phyloP scores from a whole-genome alignment of 1,140 invertebrate genomes.

The Armadillidium nasatum region DNA sequence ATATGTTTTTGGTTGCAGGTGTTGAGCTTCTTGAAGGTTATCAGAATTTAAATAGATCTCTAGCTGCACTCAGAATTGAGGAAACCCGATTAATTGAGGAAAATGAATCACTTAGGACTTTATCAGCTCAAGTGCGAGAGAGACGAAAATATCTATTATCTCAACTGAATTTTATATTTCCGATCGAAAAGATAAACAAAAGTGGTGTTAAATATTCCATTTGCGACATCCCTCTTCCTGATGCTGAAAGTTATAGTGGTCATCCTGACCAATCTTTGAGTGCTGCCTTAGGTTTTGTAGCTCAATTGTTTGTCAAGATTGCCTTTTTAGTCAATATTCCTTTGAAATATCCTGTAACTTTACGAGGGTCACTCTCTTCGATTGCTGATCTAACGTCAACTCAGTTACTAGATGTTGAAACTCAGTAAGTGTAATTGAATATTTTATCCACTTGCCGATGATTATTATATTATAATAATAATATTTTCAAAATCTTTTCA shows the following conservation, averaged over 20 bases:
- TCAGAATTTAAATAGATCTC: background rate
- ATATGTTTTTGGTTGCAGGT: background rate
- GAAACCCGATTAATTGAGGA: background rate
- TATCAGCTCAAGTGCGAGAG: background rate
- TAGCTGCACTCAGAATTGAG: background rate
- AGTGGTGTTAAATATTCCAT: background rate
- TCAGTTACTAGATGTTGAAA: background rate
- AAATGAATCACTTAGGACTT: background rate
- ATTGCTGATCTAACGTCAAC: background rate
- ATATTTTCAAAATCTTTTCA: too few relatives aligned
- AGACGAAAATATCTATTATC: background rate
- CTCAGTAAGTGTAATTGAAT: background rate
- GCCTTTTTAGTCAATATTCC: background rate
- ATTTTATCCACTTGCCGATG: background rate
- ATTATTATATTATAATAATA: too few relatives aligned
- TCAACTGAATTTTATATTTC: background rate
- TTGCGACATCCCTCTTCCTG: background rate
- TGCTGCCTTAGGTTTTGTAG: constrained; percentile 2
- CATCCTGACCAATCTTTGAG: background rate
- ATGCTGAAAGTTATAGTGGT: background rate
- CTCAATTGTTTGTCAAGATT: background rate
- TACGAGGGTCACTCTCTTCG: background rate
- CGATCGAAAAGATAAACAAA: background rate
- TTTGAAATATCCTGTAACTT: background rate
- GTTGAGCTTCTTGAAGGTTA: background rate